Evolutionary conservation across 2,113 vertebrate species (phyloP), one percentile per base, ranked within the genome.

Genomic region (Datnioides undecimradiatus): DNA sequence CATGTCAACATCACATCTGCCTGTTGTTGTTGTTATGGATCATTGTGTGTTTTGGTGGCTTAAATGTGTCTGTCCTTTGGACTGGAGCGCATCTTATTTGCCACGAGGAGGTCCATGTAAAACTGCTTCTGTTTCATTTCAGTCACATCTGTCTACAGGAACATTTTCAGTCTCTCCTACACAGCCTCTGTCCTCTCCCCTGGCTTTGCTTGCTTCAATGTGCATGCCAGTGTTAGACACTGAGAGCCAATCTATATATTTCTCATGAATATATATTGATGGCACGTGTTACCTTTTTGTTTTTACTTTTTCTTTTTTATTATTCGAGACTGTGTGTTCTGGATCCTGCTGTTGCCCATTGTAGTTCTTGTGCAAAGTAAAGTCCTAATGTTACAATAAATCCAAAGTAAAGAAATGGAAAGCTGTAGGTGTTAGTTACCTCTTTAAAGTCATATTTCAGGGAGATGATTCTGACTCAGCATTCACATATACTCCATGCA

Each of bases 121-220:
- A 60, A 29, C 52, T 36, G 46, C 31, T 78, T 75, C 65, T 40
- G 43, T 86, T 80, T 88, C 84, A 85, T 83, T 76, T 90, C 67
- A 82, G 21, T 74, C 80, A 83, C 79, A 41, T 82, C 69, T 67
- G 58, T 63, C 69, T 41, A n/a, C 38, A 80, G 34, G 27, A 83
- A 59, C 77, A 76, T 70, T 25, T 64, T 77, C 57, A 63, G 63
- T 40, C 57, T 69, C 67, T 63, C 73, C 72, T 48, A 23, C 66
- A 31, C 82, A 81, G 71, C 84, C 57, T 51, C 84, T 77, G 77
- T 81, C 82, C 48, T 82, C 57, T 76, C 66, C 62, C 71, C 68
- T 87, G 76, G 91, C 87, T 90, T 93, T 86, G 87, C 93, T 92
- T 94, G 85, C 83, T 82, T 82, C 80, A 65, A 62, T 85, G 71